Evolutionary conservation across 2,888 invertebrate genomes (phyloP), one percentile per base, ranked within the genome.

Genomic region (Melanchra persicariae): DNA sequence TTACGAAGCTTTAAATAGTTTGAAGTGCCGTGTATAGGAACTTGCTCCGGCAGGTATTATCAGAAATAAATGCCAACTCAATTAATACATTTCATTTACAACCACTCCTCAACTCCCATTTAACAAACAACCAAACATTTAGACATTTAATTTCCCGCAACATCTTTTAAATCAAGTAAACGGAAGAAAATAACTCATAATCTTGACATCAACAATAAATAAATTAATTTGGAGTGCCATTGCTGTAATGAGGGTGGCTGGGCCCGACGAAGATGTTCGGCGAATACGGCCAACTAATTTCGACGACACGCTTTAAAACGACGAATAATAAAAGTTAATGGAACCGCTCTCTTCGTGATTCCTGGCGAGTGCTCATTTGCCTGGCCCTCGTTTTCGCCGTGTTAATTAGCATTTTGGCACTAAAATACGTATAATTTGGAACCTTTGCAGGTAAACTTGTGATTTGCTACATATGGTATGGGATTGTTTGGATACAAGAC

Each of bases 391-490:
- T 93, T 92, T 90, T 89, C 87, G 90, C 89, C 89, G 90, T 93
- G 93, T 93, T 95, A 95, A 95, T 95, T 95, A 95, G 94, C 94
- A 94, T 94, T 94, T 95, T 94, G 95, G 94, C 94, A 93, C 93
- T 93, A 94, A 93, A 90, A 90, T 91, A 90, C 89, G 90, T 91
- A 92, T 92, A 92, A 94, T 93, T 93, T 93, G 90, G 90, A 90
- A 91, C 77, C 77, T 80, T 80, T 71, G 75, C 83, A 82, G 81
- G 87, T 83, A 83, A 79, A 81, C 75, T 82, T 83, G 74, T 81
- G 79, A 80, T 83, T 84, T 81, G 79, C 78, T 79, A 68, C 75
- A 68, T 60, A 59, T 61, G 64, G 57, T 61, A 59, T 34, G 22
- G 26, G 22, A 43, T 57, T 49, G 77, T 76, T 76, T 69, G 54